Evolutionary conservation across 2,888 invertebrate species (phyloP), one percentile per base, ranked within the genome.

Genomic region (Sceliomorpha sp.): DNA sequence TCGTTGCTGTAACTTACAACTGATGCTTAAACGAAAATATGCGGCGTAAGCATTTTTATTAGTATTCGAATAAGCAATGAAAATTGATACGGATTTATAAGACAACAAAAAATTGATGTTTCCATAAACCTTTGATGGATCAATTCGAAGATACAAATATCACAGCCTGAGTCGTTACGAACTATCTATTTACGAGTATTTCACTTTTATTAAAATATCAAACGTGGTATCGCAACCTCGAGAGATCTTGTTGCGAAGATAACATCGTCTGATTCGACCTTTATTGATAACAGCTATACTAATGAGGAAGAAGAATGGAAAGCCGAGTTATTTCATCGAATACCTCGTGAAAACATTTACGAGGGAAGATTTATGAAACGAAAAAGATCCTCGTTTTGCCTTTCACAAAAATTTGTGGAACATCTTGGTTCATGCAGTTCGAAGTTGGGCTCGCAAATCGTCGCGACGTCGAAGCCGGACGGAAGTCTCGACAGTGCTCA

Each of bases 401-500:
- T 29, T 2, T 9, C 7, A 29, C n/a, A 31, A 20, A 7, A 27
- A 39, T 13, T 13, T 10, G 15, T 27, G 14, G 37, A 27, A 48
- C 12, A 10, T 31, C 44, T 32, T 31, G 20, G 6, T 24, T 32
- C 34, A 48, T 34, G n/a, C 42, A 26, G 37, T 24, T 39, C 15
- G 47, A 58, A 20, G 47, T 47, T 39, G 15, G 58, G 47, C 45
- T 40, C 32, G 15, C 26, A 32, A 48, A 1, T 1, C 20, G 5
- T 20, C 20, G 29, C 2, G 9, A n/a, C n/a, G n/a, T n/a, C n/a
- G n/a, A n/a, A 1, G 29, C 8, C 29, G 29, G 9, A 8, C 29
- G 15, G 34, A 17, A 44, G 70, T 58, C 68, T 40, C 9, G 37
- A 29, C 20, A 5, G 20, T 20, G 20, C 20, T 20, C 20, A 5